These are phyloP conservation scores for Alouatta caraya DNA, from an alignment of 2,797 vertebrate species.

Conservation along the genomic window DNA sequence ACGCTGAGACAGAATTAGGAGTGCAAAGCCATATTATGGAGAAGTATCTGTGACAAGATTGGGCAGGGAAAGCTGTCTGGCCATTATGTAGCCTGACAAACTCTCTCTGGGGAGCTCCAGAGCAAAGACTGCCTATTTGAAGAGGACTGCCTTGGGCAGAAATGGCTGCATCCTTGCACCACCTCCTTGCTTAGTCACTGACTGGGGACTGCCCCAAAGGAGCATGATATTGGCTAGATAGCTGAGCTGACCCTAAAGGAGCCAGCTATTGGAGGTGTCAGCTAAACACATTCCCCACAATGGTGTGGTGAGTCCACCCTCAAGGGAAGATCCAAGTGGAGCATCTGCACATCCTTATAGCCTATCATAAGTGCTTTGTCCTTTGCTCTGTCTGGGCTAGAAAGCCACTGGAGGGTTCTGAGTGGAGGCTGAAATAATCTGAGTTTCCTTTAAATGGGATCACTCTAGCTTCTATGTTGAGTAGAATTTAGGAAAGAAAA, in stretches of 20 bases:
- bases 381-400: background rate
- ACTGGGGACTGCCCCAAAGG: background rate
- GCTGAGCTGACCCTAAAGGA: background rate
- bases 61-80: background rate
- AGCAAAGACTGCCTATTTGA: background rate
- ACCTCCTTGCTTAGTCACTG: background rate
- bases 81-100: background rate
- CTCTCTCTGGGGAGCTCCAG: background rate
- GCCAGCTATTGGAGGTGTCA: background rate
- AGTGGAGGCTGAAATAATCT: background rate
- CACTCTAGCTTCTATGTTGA: background rate
- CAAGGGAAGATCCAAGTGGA: background rate
- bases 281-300: background rate
- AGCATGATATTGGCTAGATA: background rate
- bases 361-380: background rate
- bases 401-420: background rate
- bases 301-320: background rate
- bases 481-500: background rate
- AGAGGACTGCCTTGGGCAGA: background rate
- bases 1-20: background rate
- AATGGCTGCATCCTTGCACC: background rate
- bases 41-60: background rate
- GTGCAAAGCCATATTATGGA: background rate
- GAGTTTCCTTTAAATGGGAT: background rate
- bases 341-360: background rate